Conservation (phyloP, 2,113 vertebrate genomes). For the Phylloscopus trochiloides region DNA sequence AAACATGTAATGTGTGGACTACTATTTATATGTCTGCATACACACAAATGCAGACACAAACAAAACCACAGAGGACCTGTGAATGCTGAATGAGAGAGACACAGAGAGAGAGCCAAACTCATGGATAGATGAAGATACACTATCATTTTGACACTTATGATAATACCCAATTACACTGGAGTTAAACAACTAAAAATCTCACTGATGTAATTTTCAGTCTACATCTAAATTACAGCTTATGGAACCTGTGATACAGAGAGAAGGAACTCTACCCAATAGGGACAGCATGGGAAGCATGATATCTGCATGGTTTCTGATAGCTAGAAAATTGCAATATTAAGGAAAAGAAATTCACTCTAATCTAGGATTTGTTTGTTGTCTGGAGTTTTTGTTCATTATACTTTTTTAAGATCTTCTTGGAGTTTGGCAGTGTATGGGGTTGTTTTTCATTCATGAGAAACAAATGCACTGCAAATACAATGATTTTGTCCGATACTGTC, state of each 20-base stretch:
- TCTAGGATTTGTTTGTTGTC: neutral
- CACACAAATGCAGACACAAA: neutral
- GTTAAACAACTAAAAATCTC: neutral
- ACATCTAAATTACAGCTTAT: neutral
- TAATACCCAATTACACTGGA: neutral
- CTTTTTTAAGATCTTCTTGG: neutral
- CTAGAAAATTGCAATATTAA: neutral
- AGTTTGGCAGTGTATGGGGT: neutral
- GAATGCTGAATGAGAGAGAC: neutral
- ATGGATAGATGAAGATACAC: neutral
- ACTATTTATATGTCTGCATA: neutral
- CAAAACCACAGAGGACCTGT: neutral
- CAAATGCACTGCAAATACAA: neutral
- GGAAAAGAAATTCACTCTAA: neutral
- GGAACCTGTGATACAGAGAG: neutral
- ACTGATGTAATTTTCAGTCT: neutral
- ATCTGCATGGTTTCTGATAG: neutral
- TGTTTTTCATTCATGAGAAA: neutral
- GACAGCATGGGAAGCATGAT: rapidly evolving
- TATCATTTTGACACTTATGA: neutral
- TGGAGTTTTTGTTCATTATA: neutral
- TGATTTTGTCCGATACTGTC: neutral
- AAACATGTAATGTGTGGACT: neutral
- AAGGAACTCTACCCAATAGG: rapidly evolving
- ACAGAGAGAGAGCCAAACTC: neutral